Evolutionary conservation across 2,888 invertebrate genomes (phyloP), one percentile per base, ranked within the genome.

Genomic region (Mythimna vitellina): DNA sequence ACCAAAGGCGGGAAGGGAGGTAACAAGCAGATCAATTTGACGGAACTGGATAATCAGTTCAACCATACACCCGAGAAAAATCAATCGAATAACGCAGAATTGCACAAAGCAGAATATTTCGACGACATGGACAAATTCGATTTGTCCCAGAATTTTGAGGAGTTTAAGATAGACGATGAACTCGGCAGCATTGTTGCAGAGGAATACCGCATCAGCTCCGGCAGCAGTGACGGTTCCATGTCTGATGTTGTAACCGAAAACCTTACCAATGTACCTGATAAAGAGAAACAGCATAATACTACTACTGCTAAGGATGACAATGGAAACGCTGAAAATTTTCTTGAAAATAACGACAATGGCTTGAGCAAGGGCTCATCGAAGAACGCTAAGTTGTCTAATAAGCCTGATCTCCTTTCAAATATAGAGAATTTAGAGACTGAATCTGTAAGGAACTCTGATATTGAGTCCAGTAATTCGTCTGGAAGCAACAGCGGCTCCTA

Each of bases 101-200:
- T 93, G 65, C 93, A 94, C 65, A 96, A 96, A 88, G 92, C 93
- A 22, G 95, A 96, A 86, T 96, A 96, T 86, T 94, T 96, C 75
- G 96, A 96, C 76, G 96, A 96, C 82, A 96, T 96, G 85, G 96
- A 96, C 89, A 97, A 97, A 86, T 97, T 97, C 88, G 97, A 97
- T 89, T 96, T 98, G 87, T 97, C 97, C 78, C 97, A 98, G 90
- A 98, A 98, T 92, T 98, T 98, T 88, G 98, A 98, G 89, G 98
- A 98, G 89, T 98, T 98, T 90, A 98, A 97, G 89, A 96, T 98
- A 86, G 98, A 98, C 89, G 98, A 98, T 91, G 97, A 98, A 90
- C 96, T 96, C 80, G 93, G 95, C 76, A 95, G 95, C 83, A 93
- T 95, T 78, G 94, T 93, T 81, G 96, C 96, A 82, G 95, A 96